Percentiles rank a stretch among this genome's conserved stretches.
Conservation (phyloP, 2,888 invertebrate species). For the Odontothrips loti region DNA sequence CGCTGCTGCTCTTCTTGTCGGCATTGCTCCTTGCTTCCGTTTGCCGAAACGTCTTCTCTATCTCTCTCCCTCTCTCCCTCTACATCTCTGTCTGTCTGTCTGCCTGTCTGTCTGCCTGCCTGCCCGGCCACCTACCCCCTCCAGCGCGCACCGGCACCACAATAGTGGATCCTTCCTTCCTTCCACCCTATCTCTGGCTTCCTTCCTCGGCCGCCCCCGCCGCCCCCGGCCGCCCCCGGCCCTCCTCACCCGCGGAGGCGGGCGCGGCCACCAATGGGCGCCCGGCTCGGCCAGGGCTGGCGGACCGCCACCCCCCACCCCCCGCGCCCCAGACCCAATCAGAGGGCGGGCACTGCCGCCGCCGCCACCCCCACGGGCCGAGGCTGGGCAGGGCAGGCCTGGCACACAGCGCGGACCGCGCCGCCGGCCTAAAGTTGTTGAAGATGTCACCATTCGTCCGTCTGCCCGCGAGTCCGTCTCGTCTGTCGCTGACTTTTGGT, state of each 20-base stretch:
- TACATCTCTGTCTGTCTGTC: not conserved
- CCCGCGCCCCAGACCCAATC: not conserved
- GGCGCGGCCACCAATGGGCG: conserved; percentile 9
- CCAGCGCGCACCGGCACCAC: conserved; percentile 4
- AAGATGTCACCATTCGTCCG: not conserved
- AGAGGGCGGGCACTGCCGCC: not conserved
- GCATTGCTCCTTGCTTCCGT: conserved; percentile 12
- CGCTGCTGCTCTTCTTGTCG: not conserved
- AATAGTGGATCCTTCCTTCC: conserved; percentile 26
- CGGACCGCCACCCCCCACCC: not conserved
- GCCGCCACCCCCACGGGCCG: not conserved
- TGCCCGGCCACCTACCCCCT: not conserved
- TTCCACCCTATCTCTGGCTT: conserved; percentile 23
- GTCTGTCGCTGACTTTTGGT: no score
- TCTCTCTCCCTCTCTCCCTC: not conserved
- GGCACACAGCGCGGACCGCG: not conserved
- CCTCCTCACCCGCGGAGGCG: not conserved
- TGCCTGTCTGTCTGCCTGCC: not conserved
- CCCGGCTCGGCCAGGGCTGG: not conserved
- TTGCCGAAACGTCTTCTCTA: not conserved
- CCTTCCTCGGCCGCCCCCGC: conserved; percentile 17
- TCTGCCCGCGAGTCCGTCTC: no score
- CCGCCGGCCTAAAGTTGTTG: not conserved
- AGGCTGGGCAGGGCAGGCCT: not conserved
- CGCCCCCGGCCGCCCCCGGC: not conserved